phyloP scores from a whole-genome alignment of 2,888 invertebrate genomes.

The Sesia apiformis region DNA sequence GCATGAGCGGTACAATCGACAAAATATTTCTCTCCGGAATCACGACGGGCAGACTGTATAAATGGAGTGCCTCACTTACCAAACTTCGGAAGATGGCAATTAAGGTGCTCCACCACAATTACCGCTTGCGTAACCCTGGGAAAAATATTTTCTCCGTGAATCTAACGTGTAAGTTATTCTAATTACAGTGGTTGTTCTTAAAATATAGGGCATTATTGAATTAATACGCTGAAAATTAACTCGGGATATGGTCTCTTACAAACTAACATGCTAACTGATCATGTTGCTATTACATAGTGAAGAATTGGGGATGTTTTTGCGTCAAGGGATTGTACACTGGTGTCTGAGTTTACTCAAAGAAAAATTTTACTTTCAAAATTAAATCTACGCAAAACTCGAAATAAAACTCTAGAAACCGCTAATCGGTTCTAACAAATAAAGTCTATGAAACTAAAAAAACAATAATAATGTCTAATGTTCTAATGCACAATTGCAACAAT shows the following conservation, averaged over 20 bases:
- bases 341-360: neutral
- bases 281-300: constrained; percentile 44
- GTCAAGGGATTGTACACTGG: constrained; percentile 1
- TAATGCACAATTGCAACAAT: constrained; percentile 55
- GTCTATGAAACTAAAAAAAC: constrained; percentile 49
- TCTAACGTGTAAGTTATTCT: constrained; percentile 71
- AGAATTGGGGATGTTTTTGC: constrained; percentile 23
- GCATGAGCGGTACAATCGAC: constrained; percentile 70
- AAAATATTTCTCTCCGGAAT: constrained; percentile 75
- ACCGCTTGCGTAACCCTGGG: constrained; percentile 76
- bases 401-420: constrained; percentile 56
- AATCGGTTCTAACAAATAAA: constrained; percentile 49
- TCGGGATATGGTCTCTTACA: constrained; percentile 54
- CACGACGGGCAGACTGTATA: constrained; percentile 70
- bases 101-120: constrained; percentile 75
- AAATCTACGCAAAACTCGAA: constrained; percentile 15
- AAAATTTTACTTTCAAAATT: neutral
- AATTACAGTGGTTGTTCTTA: constrained; percentile 64
- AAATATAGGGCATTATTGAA: constrained; percentile 33
- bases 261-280: constrained; percentile 53
- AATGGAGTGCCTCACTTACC: constrained; percentile 75
- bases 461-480: constrained; percentile 31
- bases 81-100: constrained; percentile 74
- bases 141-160: constrained; percentile 75
- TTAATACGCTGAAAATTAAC: constrained; percentile 44